Base-by-base conservation (phyloP, 2,113 vertebrate genomes). In the Aspiorhynchus laticeps region DNA sequence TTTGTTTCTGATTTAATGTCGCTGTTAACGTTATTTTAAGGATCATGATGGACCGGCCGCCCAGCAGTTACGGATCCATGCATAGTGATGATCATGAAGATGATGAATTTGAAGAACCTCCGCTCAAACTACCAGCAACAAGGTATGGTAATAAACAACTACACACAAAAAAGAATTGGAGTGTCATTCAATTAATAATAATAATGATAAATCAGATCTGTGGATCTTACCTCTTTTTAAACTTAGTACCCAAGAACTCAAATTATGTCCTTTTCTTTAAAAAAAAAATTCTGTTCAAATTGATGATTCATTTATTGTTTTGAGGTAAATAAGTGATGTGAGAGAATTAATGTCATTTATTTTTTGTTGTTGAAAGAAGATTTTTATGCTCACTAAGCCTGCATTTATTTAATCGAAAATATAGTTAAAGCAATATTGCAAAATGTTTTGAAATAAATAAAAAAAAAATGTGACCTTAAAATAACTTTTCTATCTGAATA, bases 51-150 rank as follows among this genome's bases (percentile, higher is more conserved):
- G 53, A 21, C 71, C 92, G 92, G 31, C 95, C 95, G 1, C 92
- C 93, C 2, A 93, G 93, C 80, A 95, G 94, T 86, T 95, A 95
- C 82, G 94, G 93, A 24, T 95, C 95, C 4, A 95, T 95, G 95
- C 92, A 87, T 67, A 95, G 93, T 5, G 95, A 95, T 0, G 90
- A 88, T 28, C 87, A 85, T 0, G 86, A 53, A 2, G 84, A 80
- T 1, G 71, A 86, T 2, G 65, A 88, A 19, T 9, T 28, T 2
- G 67, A 77, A 2, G 84, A 80, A 15, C 9, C 9, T 67, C n/a
- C 36, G 14, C 15, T n/a, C 10, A 24, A 24, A 82, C 43, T 17
- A 1, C 1, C 2, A 31, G 61, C 31, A 9, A 33, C 81, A 74
- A 61, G 31, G 79, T 86, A 28, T 26, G 19, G n/a, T 19, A 9